Base-by-base conservation (phyloP, 2,113 vertebrate genomes). In the Axis porcinus region DNA sequence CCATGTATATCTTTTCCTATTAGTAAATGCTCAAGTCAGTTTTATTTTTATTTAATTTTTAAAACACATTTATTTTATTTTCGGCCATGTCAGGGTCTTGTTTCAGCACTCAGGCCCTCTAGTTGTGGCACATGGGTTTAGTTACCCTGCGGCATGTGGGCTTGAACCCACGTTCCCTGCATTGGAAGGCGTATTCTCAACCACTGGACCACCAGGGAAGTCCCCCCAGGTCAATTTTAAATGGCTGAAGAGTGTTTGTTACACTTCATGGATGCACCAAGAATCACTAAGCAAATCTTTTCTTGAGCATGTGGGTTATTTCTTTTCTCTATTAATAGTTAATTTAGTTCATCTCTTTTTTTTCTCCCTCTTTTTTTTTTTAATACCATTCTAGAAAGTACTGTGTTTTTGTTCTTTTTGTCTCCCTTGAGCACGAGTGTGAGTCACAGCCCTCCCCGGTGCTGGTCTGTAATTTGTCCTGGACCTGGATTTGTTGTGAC, bases 351-450 rank as follows among this genome's bases (percentile, higher is more conserved):
- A 47, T 16, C 40, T 55, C 5, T 76, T 84, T 55, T 57, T 47
- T 19, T 86, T 52, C 40, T 21, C 12, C 28, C 43, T 17, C 60
- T 58, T 84, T 60, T n/a, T 23, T 36, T 25, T 0, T 45, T 45
- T 7, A 45, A 52, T 40, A 62, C 1, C 57, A 70, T 86, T 97
- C 43, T 89, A 70, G 91, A 95, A 94, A 92, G 79, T 54, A 16
- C 28, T 5, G 0, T 10, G 3, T 55, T 95, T 74, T 70, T 58
- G 54, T 93, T 23, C 15, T 45, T 74, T 64, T 60, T 7, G 21
- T 81, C 40, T 85, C 55, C 67, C 23, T 55, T 13, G 70, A 8
- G 13, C 50, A 55, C 5, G 15, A n/a, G 30, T 6, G 64, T 95
- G 95, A 91, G 92, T 92, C 96, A 93, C 55, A 19, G 33, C 4